Evolutionary conservation across 2,113 vertebrate species (phyloP).

Genomic region (Cyphomyrus plagiostoma): DNA sequence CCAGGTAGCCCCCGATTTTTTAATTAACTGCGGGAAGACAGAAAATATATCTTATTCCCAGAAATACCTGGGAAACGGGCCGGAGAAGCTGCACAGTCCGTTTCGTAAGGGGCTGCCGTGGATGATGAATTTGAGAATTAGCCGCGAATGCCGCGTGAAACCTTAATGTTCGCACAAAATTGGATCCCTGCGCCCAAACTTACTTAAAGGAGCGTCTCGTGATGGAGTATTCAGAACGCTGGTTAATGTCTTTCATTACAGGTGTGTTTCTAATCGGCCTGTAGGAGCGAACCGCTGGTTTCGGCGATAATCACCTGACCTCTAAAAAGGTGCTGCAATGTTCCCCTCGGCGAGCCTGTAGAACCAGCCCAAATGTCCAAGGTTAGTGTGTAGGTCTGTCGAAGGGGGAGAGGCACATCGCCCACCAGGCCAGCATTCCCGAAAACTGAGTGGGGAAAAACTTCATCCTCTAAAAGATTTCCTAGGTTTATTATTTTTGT

Average conservation of each 20-base stretch:
- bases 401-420: background rate
- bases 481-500: background rate
- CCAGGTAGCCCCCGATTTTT: conserved; percentile 46
- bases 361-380: background rate
- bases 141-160: conserved; percentile 20
- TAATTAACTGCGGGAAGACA: conserved; percentile 57
- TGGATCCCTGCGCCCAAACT: conserved; percentile 21
- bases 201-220: background rate
- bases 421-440: background rate
- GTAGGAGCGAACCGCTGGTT: background rate
- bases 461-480: background rate
- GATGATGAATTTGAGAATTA: conserved; percentile 52
- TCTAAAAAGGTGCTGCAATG: background rate
- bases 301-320: background rate
- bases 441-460: background rate
- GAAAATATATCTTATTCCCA: conserved; percentile 61
- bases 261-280: background rate
- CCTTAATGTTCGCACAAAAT: conserved; percentile 22
- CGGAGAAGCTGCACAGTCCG: conserved; percentile 47
- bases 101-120: conserved; percentile 40
- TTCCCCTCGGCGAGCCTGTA: background rate
- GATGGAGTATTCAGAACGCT: background rate
- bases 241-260: conserved; percentile 9
- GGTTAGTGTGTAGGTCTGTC: background rate
- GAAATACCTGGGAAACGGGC: conserved; percentile 49